Evolutionary conservation across 2,888 invertebrate species (phyloP).

Genomic region (Matsumyia berberina): DNA sequence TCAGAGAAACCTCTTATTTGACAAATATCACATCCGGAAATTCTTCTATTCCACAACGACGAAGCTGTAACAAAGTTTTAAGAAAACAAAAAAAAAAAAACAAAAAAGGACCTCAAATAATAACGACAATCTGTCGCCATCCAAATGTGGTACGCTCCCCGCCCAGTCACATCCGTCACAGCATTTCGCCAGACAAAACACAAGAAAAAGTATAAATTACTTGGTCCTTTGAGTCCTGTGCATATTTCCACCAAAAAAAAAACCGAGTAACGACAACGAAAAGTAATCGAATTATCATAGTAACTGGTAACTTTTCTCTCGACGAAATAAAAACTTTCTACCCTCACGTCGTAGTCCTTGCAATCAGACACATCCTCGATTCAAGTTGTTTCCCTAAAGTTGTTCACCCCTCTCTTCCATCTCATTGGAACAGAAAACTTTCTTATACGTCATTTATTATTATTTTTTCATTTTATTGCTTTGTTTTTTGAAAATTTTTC

Average conservation of each 20-base stretch:
- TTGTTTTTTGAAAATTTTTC: constrained; percentile 27
- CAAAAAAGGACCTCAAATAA: neutral
- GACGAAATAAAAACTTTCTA: constrained; percentile 44
- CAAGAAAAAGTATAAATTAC: constrained; percentile 17
- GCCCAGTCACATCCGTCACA: constrained; percentile 16
- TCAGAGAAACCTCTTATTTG: neutral
- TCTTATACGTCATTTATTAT: constrained; percentile 27
- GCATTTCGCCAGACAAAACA: constrained; percentile 23
- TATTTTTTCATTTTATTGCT: constrained; percentile 24
- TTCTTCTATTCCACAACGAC: neutral
- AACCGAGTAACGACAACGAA: constrained; percentile 16
- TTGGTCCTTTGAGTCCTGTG: neutral
- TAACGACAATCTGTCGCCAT: constrained; percentile 63
- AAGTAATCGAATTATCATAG: constrained; percentile 65
- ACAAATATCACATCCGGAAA: constrained; percentile 18
- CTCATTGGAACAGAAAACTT: constrained; percentile 11
- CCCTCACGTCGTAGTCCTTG: neutral
- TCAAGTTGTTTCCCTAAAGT: neutral
- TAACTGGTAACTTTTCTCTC: constrained; percentile 42
- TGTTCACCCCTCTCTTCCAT: neutral
- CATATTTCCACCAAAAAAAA: constrained; percentile 24
- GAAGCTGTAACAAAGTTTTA: constrained; percentile 20
- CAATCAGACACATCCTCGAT: constrained; percentile 12
- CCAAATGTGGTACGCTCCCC: neutral
- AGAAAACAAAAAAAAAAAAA: neutral